These are phyloP conservation scores for Heterodera filipjevi DNA, from an alignment of 2,888 invertebrate genomes.

Conservation along the genomic window DNA sequence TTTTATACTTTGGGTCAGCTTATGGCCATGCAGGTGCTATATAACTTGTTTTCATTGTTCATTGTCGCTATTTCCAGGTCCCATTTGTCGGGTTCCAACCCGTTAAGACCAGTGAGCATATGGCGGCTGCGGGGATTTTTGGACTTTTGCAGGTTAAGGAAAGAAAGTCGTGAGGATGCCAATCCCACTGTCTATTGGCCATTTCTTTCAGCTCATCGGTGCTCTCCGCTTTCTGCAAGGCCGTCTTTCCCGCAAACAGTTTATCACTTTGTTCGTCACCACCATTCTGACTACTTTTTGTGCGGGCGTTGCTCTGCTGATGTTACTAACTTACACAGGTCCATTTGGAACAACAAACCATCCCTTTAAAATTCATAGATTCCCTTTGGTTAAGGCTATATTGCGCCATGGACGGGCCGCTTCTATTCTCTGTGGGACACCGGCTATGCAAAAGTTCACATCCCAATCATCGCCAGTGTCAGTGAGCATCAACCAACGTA, in stretches of 20 bases:
- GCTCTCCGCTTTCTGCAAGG: slow-evolving; percentile 57
- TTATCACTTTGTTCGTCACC: slow-evolving; percentile 74
- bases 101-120: slow-evolving; percentile 96
- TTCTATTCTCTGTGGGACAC: slow-evolving; percentile 99
- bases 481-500: slow-evolving; percentile 98
- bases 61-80: slow-evolving; percentile 86
- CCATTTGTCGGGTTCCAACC: slow-evolving; percentile 89
- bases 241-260: slow-evolving; percentile 63
- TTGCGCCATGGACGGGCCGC: slow-evolving; percentile 94
- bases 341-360: too few species aligned
- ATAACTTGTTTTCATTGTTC: neutral
- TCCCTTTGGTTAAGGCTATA: slow-evolving; percentile 73
- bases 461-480: slow-evolving; percentile 97
- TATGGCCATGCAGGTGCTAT: slow-evolving; percentile 86
- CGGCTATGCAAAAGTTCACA: slow-evolving; percentile 98
- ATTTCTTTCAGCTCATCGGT: slow-evolving; percentile 54
- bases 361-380: too few species aligned
- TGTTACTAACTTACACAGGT: slow-evolving; percentile 81
- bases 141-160: slow-evolving; percentile 78
- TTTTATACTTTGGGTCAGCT: slow-evolving; percentile 94
- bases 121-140: slow-evolving; percentile 98
- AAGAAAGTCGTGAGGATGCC: neutral
- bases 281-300: slow-evolving; percentile 72
- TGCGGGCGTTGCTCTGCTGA: slow-evolving; percentile 41
- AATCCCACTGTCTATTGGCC: slow-evolving; percentile 71